phyloP scores from a whole-genome alignment of 2,888 invertebrate genomes.

The Scelioninae gen. 1 region DNA sequence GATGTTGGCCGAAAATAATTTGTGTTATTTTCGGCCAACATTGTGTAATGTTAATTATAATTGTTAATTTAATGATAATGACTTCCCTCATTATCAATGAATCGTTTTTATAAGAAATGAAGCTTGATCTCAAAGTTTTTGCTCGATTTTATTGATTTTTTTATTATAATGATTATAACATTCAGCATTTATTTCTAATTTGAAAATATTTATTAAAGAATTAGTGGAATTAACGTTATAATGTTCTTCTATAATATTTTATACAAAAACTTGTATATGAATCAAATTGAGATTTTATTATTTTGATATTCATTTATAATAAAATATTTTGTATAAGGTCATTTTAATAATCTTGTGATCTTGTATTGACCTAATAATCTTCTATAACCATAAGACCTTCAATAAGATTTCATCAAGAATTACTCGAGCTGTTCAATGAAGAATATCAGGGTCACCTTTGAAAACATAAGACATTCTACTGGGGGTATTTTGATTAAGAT shows the following conservation, averaged over 20 bases:
- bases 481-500: constrained; percentile 22
- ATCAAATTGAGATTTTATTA: background rate
- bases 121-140: too few relatives aligned
- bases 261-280: background rate
- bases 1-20: too few relatives aligned
- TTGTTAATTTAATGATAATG: too few relatives aligned
- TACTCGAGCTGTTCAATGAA: constrained; percentile 1
- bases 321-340: background rate
- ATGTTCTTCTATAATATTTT: background rate
- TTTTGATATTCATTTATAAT: background rate
- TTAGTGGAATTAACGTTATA: too few relatives aligned
- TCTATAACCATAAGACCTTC: constrained; percentile 20
- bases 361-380: constrained; percentile 22
- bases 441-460: constrained; percentile 20
- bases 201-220: background rate
- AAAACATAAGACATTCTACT: constrained; percentile 8
- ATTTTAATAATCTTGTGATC: background rate
- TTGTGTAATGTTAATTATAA: too few relatives aligned
- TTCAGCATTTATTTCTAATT: background rate
- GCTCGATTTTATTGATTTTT: too few relatives aligned
- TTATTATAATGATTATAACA: too few relatives aligned
- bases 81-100: too few relatives aligned
- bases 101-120: too few relatives aligned
- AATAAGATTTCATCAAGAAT: constrained; percentile 20
- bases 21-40: too few relatives aligned